Evolutionary conservation across 2,797 vertebrate genomes (phyloP), one percentile per base, ranked within the genome.

Genomic region (Ataeniobius toweri): DNA sequence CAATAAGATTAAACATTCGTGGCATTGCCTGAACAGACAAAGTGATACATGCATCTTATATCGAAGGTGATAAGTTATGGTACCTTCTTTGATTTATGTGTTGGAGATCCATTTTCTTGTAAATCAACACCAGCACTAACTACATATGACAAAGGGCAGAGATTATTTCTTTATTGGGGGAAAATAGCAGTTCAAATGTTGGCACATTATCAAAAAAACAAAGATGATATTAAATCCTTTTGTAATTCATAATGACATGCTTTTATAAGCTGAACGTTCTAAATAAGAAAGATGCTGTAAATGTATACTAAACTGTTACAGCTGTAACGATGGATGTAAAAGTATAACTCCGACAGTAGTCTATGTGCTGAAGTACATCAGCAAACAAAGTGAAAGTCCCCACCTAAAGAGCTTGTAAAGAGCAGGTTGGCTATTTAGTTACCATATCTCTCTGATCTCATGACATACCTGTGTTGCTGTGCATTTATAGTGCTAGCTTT

Each of bases 1-100:
- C 9, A 9, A 7, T 3, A 18, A 3, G n/a, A 6, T 14, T 16
- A 18, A 24, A 70, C 18, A 59, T n/a, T 6, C 9, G 71, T 5
- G 36, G 20, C 26, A 20, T 48, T 26, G 2, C 14, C 48, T 48
- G 8, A 16, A 58, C 6, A 44, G 31, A 56, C 12, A n/a, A n/a
- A 58, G 2, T 26, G 3, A 44, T n/a, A 46, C 67, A 48, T 28
- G 5, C 6, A 26, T 44, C 39, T 44, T 44, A 14, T n/a, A 68
- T 20, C n/a, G 13, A n/a, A 56, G 9, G 24, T 26, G 20, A 68
- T 20, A 26, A 51, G 6, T 51, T n/a, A 70, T 46, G 51, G 31
- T 85, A 94, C 93, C 90, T 82, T 20, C 6, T 88, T 68, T 44
- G 79, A 71, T 31, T 50, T 48, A 51, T 76, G 77, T 80, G 71